Conservation (phyloP, 2,797 vertebrate genomes). For the Xiphorhynchus erythropygius region DNA sequence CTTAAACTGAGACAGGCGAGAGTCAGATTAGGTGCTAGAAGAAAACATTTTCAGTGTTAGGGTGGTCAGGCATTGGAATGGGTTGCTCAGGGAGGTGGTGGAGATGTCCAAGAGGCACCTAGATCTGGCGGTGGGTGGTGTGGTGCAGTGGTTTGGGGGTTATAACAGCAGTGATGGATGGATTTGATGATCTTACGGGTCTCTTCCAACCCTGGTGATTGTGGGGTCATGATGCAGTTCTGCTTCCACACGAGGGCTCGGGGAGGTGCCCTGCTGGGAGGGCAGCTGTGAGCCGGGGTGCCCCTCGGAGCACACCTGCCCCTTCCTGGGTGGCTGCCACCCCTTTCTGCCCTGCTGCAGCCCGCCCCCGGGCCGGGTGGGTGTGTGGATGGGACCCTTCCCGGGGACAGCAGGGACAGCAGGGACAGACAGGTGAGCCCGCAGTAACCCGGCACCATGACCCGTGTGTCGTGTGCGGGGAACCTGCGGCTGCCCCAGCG, state of each 20-base stretch:
- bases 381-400: no score
- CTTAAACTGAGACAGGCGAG: background rate
- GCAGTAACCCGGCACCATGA: background rate
- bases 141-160: background rate
- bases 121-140: rapidly evolving
- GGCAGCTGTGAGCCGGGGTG: background rate
- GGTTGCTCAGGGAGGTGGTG: background rate
- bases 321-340: background rate
- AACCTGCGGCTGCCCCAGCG: no score
- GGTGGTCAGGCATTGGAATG: background rate
- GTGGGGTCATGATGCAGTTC: no score
- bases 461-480: no score
- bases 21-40: background rate
- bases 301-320: background rate
- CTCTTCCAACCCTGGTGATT: background rate
- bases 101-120: background rate
- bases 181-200: background rate
- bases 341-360: background rate
- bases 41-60: background rate
- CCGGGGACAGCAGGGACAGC: no score
- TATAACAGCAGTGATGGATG: background rate
- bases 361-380: no score
- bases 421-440: background rate
- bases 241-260: rapidly evolving
- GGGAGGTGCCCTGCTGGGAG: background rate